These are phyloP conservation scores for Ceraclea dissimilis DNA, from an alignment of 2,888 invertebrate genomes.

Conservation along the genomic window DNA sequence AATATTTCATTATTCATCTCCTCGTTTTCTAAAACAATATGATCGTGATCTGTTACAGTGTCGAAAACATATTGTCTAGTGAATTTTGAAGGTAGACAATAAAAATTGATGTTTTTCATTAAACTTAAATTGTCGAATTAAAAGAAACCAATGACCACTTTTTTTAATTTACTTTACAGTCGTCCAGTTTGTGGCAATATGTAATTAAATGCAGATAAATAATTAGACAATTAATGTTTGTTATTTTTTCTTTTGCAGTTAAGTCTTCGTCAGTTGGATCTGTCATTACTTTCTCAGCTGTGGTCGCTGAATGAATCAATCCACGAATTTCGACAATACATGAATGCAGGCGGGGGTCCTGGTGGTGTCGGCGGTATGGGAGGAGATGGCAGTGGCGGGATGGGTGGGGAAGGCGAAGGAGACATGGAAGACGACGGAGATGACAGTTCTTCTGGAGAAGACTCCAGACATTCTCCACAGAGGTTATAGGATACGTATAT, in stretches of 20 bases:
- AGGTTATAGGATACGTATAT: constrained; percentile 3
- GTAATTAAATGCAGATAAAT: too few species aligned
- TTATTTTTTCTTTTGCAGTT: constrained; percentile 60
- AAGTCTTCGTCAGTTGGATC: constrained; percentile 79
- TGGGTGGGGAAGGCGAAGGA: constrained; percentile 29
- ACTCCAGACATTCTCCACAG: constrained; percentile 28
- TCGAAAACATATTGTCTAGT: too few species aligned
- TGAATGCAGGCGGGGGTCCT: constrained; percentile 43
- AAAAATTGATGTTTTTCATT: too few species aligned
- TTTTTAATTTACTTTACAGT: too few species aligned
- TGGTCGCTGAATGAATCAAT: constrained; percentile 91
- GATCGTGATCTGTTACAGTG: too few species aligned
- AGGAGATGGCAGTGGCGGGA: constrained; percentile 46
- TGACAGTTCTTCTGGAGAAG: constrained; percentile 35
- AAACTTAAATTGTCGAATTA: too few species aligned
- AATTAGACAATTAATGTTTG: too few species aligned
- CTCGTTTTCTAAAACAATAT: too few species aligned
- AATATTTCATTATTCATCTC: too few species aligned
- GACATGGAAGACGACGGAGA: constrained; percentile 30
- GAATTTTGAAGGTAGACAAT: too few species aligned
- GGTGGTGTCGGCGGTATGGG: constrained; percentile 39
- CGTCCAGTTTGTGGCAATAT: too few species aligned
- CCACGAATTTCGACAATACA: constrained; percentile 73
- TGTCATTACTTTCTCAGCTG: constrained; percentile 81
- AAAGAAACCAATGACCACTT: too few species aligned